Base-by-base conservation (phyloP, 2,888 invertebrate species). In the Isotomurus palustris region DNA sequence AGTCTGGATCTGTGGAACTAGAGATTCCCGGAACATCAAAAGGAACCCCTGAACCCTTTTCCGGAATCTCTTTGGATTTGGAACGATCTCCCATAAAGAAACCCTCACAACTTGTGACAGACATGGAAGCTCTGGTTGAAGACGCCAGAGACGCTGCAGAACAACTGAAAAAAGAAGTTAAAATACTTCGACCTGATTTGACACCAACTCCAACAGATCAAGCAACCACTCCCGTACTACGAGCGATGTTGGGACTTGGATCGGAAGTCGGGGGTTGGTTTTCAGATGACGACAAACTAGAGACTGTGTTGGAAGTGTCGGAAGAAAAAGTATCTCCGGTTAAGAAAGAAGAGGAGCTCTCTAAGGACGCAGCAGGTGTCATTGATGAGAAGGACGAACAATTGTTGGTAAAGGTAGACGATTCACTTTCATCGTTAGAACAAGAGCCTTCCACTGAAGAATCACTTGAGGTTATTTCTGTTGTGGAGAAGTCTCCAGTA, bases 91-190 rank as follows among this genome's bases (percentile, higher is more conserved):
- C 67, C 35, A 22, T 65, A 75, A 79, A 77, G 21, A 79, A 80
- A 71, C 79, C 79, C 8, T 67, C 67, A 40, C 67, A 69, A 22
- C 52, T 68, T 4, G 67, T 70, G 29, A 67, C 64, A 36, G 69
- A 72, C 24, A 78, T 78, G 10, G 78, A 80, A 71, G 79, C 79
- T 64, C 78, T 78, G 71, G 69, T 79, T 25, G 80, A 80, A 72
- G 80, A 78, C 71, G 79, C 79, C 53, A 79, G 80, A 64, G 79
- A 79, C 73, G 78, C 78, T 32, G 74, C 77, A 2, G 58, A 66
- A 10, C 66, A 69, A 55, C 55, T 68, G 24, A 68, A 71, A 44
- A 51, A 61, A 22, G 69, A 69, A 58, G 69, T 71, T 0, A 69
- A 69, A 61, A 68, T 68, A 58, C 62, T 69, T 2, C 53, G 67